Evolutionary conservation across 2,888 invertebrate species (phyloP), one percentile per base, ranked within the genome.

Genomic region (Drosophila colorata): DNA sequence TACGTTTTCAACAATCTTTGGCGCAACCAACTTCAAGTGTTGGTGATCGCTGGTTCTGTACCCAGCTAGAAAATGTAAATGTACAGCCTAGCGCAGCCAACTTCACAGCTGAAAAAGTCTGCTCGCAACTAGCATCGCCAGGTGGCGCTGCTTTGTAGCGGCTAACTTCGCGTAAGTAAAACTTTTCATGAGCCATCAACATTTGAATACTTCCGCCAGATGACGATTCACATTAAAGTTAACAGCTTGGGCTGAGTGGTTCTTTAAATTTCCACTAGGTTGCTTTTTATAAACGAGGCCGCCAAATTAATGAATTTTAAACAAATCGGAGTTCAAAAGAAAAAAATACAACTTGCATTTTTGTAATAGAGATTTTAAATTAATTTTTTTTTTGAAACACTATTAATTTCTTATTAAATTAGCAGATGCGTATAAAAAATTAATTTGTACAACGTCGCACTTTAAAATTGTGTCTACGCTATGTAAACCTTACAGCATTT

Each of bases 401-500:
- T 2, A 28, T 0, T 2, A 28, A 5, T 9, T 9, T 9, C 28
- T 28, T 9, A 9, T 28, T 28, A 28, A 28, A 28, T 9, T 33
- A 13, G 1, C 2, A 51, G n/a, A 1, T 16, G 11, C 18, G 6
- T 18, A 0, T 2, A n/a, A n/a, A 41, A 9, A 20, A 13, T 4
- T 13, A 33, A 33, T 13, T 33, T 13, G 4, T 33, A 33, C 33
- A 28, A 28, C 9, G 28, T 28, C 28, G 28, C 8, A 4, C 11
- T 4, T 41, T 55, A 13, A 55, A 46, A 56, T 16, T 11, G 1
- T 40, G 5, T 1, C 13, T 16, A 13, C 16, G 2, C 11, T 18
- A 41, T 61, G 65, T 53, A 41, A 63, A 37, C 14, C 47, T 41
- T 20, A 47, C 58, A 60, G 43, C 41, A 0, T 11, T n/a, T 20